Conservation (phyloP, 2,113 vertebrate species). For the Melanerpes aurifrons region DNA sequence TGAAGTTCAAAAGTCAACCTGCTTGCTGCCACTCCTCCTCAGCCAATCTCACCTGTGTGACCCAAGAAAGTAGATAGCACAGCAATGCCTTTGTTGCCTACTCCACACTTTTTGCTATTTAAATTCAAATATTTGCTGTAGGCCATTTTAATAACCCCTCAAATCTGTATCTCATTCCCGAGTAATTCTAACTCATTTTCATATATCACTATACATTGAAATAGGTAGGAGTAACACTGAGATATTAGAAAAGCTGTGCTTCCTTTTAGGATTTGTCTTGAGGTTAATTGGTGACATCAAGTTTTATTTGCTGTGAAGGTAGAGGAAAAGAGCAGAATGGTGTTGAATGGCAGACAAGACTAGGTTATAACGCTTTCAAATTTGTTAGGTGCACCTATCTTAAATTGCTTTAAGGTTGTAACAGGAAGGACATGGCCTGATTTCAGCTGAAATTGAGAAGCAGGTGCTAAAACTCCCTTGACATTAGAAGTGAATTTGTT, state of each 20-base stretch:
- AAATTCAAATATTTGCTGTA: neutral
- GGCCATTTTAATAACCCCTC: neutral
- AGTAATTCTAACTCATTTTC: neutral
- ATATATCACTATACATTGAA: neutral
- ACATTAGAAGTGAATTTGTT: neutral
- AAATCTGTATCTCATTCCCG: neutral
- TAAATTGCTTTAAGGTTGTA: neutral
- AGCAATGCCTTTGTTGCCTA: neutral
- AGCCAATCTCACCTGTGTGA: neutral
- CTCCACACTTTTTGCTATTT: neutral
- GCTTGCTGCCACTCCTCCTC: neutral
- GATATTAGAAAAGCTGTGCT: neutral
- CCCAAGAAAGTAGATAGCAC: neutral
- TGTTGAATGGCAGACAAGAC: neutral
- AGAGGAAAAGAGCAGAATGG: neutral
- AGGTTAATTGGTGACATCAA: neutral
- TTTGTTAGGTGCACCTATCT: neutral
- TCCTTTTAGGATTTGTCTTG: neutral
- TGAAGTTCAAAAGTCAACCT: neutral
- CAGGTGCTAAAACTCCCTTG: neutral
- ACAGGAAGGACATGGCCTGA: neutral
- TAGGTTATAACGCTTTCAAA: neutral
- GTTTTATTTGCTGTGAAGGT: neutral
- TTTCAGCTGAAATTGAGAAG: neutral
- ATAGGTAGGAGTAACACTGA: neutral